Percentiles rank a stretch among this genome's conserved stretches.
Conservation (phyloP, 2,797 vertebrate species). For the Lates japonicus region DNA sequence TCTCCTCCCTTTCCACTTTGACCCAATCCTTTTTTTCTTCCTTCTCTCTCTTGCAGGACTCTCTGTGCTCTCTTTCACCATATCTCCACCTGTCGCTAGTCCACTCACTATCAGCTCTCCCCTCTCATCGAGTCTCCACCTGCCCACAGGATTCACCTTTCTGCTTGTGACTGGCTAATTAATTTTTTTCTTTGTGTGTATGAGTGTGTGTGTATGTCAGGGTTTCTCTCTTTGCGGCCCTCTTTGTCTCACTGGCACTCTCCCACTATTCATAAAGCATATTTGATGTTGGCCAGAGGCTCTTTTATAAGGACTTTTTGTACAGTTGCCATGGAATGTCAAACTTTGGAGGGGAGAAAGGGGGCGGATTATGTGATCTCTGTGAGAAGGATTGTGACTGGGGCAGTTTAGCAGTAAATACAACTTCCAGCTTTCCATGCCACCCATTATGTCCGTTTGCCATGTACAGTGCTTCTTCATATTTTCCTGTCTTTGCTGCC, state of each 20-base stretch:
- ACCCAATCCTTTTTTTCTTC: conserved; percentile 72
- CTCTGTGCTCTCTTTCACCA: conserved; percentile 74
- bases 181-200: not conserved
- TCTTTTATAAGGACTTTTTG: conserved; percentile 75
- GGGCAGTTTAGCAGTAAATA: conserved; percentile 50
- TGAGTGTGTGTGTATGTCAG: conserved; percentile 13
- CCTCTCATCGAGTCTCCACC: conserved; percentile 77
- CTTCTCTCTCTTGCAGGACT: conserved; percentile 68
- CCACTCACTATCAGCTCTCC: conserved; percentile 71
- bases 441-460: conserved; percentile 27
- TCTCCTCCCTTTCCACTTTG: conserved; percentile 81
- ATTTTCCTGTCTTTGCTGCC: conserved; percentile 48
- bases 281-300: conserved; percentile 74
- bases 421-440: conserved; percentile 45
- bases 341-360: conserved; percentile 68
- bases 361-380: conserved; percentile 59
- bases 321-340: conserved; percentile 81
- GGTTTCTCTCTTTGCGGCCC: conserved; percentile 57
- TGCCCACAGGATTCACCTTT: conserved; percentile 81
- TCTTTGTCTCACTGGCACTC: conserved; percentile 68
- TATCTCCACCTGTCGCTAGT: conserved; percentile 80
- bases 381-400: conserved; percentile 64
- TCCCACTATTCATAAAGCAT: conserved; percentile 77
- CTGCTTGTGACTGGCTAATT: conserved; percentile 57
- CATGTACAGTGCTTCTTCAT: conserved; percentile 47